phyloP scores from a whole-genome alignment of 2,797 vertebrate genomes.

The Hyperoplus lanceolatus region DNA sequence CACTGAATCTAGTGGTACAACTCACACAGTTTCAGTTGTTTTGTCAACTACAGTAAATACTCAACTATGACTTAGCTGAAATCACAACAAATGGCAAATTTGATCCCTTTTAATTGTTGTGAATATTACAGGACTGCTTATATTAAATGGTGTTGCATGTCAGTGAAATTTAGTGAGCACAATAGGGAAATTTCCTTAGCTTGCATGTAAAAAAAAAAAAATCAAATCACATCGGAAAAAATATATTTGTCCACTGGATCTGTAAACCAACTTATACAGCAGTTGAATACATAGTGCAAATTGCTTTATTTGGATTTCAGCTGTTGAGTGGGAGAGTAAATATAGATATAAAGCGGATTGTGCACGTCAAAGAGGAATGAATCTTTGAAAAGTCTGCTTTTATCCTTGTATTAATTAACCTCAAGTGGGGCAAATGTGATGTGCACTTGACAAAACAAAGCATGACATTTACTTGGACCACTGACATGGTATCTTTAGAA shows the following conservation, averaged over 20 bases:
- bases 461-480: not conserved
- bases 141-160: conserved; percentile 9
- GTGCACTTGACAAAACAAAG: conserved; percentile 9
- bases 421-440: conserved; percentile 38
- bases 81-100: conserved; percentile 15
- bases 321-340: conserved; percentile 48
- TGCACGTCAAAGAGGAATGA: conserved; percentile 33
- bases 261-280: conserved; percentile 10
- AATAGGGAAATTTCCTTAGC: not conserved
- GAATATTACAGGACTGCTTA: conserved; percentile 1
- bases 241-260: conserved; percentile 16
- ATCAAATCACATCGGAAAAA: conserved; percentile 8
- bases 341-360: conserved; percentile 54
- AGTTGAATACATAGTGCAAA: conserved; percentile 35
- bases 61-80: conserved; percentile 6
- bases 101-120: not conserved
- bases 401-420: conserved; percentile 50
- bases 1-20: not conserved
- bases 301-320: conserved; percentile 34
- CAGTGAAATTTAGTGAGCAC: not conserved
- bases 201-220: not conserved
- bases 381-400: conserved; percentile 54
- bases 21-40: not conserved
- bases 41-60: conserved; percentile 7
- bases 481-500: not conserved